phyloP scores from a whole-genome alignment of 1,140 invertebrate species.

The Brachionus angularis region DNA sequence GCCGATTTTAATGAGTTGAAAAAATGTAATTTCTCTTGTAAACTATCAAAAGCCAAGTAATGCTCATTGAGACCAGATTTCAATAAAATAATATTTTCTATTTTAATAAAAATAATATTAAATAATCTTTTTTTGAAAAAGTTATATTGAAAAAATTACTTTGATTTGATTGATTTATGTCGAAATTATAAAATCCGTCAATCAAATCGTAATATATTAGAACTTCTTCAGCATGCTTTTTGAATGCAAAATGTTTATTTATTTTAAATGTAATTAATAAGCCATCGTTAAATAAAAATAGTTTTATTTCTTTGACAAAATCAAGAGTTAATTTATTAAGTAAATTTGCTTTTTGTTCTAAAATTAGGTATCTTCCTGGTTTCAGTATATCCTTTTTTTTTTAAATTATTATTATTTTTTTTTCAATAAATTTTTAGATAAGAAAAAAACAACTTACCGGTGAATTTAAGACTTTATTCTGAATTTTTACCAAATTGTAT shows the following conservation, averaged over 20 bases:
- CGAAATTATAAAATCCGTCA: constrained; percentile 10
- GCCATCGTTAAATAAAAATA: constrained; percentile 14
- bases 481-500: constrained; percentile 12
- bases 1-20: constrained; percentile 15
- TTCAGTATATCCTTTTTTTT: constrained; percentile 4
- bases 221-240: not conserved
- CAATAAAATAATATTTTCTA: too few relatives aligned
- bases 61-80: not conserved
- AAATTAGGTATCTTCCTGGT: not conserved
- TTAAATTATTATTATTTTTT: not conserved
- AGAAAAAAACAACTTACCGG: not conserved
- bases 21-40: constrained; percentile 23
- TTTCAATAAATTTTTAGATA: not conserved
- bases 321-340: constrained; percentile 5
- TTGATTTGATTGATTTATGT: not conserved
- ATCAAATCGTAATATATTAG: not conserved
- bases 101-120: too few relatives aligned
- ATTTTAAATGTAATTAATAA: not conserved
- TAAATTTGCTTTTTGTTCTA: constrained; percentile 1
- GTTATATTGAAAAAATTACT: not conserved
- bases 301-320: constrained; percentile 6
- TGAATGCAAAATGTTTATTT: constrained; percentile 30
- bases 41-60: not conserved
- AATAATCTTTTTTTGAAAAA: not conserved
- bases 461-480: not conserved